Percentiles rank a stretch among this genome's conserved stretches.
Conservation (phyloP, 2,888 invertebrate species). For the Asteroscopus sphinx region DNA sequence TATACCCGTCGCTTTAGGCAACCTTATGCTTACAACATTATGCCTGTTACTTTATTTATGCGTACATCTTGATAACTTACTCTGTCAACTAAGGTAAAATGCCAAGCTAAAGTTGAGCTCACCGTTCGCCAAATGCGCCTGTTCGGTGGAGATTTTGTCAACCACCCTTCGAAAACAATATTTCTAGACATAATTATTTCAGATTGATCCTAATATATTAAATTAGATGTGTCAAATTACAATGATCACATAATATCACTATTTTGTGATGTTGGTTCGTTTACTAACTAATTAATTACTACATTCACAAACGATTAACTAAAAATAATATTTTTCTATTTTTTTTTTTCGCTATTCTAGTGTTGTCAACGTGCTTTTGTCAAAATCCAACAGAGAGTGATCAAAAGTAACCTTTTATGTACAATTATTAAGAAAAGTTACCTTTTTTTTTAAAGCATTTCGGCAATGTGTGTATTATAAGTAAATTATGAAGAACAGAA, state of each 20-base stretch:
- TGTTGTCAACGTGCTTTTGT: no score
- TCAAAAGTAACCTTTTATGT: no score
- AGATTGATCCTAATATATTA: constrained; percentile 5
- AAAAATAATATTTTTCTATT: no score
- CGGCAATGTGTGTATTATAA: no score
- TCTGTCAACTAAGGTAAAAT: constrained; percentile 77
- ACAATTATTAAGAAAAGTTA: no score
- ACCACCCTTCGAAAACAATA: constrained; percentile 97
- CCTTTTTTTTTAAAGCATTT: no score
- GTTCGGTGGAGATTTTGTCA: constrained; percentile 98
- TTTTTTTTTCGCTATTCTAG: no score
- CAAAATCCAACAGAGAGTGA: no score
- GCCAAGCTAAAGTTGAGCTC: constrained; percentile 85
- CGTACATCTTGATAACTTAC: constrained; percentile 56
- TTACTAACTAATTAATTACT: no score
- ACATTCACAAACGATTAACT: constrained; percentile 38
- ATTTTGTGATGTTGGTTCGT: constrained; percentile 16
- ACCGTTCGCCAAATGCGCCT: constrained; percentile 98
- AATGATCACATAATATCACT: constrained; percentile 43
- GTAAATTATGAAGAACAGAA: no score
- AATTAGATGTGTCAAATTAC: constrained; percentile 8
- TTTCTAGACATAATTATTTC: constrained; percentile 88
- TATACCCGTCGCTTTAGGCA: neutral
- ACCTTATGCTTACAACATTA: neutral
- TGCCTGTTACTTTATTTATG: constrained; percentile 6